Evolutionary conservation across 2,888 invertebrate genomes (phyloP), one percentile per base, ranked within the genome.

Genomic region (Zygaena filipendulae): DNA sequence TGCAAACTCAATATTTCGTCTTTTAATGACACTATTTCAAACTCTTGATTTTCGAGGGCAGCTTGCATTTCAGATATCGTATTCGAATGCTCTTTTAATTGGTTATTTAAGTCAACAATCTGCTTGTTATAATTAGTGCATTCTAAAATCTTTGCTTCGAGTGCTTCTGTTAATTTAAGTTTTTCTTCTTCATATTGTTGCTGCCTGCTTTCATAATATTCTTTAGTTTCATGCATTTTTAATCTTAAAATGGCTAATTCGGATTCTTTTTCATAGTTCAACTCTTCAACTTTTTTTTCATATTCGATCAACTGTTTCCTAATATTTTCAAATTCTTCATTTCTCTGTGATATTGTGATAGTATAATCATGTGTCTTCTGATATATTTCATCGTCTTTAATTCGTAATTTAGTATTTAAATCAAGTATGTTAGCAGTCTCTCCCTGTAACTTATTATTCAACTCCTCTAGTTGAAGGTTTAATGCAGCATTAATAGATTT

Each of bases 11-110:
- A 42, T 35, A 90, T 63, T 47, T 88, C 86, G 39, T 86, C 86
- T 48, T 89, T 88, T 3, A 90, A 54, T 4, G 86, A 84, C 4
- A 90, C 87, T 40, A 91, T 88, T 61, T 90, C 89, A 30, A 86
- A 59, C 45, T 88, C 87, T 53, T 90, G 90, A 26, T 80, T 83
- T 49, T 87, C 87, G 26, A 91, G 67, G 1, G 84, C 85, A 2
- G 66, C 52, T 47, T 85, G 82, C 46, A 87, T 59, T 49, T 87
- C 86, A 0, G 54, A 45, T n/a, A 83, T 43, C 47, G 82, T 84
- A 18, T 57, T 68, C 5, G 81, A 64, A 44, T 85, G 80, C 39
- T 84, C 84, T 42, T 82, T 79, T 25, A 83, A 56, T 9, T 80
- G 46, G 13, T 59, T 59, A 33, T 82, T 71, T 25, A 86, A 68